Evolutionary conservation across 2,113 vertebrate species (phyloP).

Genomic region (Strix uralensis): DNA sequence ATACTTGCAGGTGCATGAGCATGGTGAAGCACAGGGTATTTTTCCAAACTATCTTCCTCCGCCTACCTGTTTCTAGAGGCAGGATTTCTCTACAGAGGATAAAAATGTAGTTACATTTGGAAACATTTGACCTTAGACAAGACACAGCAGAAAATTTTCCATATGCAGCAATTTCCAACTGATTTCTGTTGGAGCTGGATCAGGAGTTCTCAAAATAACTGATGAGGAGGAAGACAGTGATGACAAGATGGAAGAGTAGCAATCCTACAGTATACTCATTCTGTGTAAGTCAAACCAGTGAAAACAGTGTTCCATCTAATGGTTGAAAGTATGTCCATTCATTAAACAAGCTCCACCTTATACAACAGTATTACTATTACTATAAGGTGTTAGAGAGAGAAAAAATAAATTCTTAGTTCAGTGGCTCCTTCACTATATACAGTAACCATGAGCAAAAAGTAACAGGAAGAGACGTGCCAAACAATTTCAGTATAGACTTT

Average conservation of each 20-base stretch:
- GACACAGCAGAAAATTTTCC: not conserved
- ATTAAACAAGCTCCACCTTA: conserved; percentile 13
- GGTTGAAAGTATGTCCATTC: not conserved
- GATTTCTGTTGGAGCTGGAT: not conserved
- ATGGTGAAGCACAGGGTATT: not conserved
- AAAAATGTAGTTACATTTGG: not conserved
- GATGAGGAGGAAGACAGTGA: not conserved
- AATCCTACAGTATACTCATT: not conserved
- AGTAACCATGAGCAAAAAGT: not conserved
- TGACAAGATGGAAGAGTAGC: not conserved
- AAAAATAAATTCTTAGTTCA: not conserved
- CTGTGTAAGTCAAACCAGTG: not conserved
- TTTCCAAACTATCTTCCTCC: not conserved
- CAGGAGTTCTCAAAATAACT: not conserved
- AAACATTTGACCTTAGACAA: not conserved
- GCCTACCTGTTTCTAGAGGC: not conserved
- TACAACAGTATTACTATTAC: not conserved
- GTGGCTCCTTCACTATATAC: not conserved
- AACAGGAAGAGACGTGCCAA: not conserved
- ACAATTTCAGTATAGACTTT: not conserved
- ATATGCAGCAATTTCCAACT: not conserved
- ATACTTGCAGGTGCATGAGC: not conserved
- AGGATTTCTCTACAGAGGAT: not conserved
- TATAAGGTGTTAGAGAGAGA: not conserved
- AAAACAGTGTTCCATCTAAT: not conserved